These are phyloP conservation scores for Labeo calbasu DNA, from an alignment of 2,797 vertebrate genomes.

Conservation along the genomic window DNA sequence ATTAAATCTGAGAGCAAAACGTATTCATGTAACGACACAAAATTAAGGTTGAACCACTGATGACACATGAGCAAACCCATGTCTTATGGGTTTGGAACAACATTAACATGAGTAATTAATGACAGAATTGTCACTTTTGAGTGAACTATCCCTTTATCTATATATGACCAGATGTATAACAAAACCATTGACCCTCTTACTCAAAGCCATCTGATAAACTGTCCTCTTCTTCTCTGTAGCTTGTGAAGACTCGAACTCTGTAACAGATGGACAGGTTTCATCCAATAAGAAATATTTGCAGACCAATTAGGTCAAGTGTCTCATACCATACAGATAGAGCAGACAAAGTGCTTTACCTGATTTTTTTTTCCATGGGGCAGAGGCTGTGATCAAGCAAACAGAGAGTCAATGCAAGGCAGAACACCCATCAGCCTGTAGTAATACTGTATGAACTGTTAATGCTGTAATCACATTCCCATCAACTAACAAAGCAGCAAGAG, in stretches of 20 bases:
- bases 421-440: conserved; percentile 6
- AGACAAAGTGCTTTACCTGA: conserved; percentile 79
- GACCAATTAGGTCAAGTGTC: conserved; percentile 2
- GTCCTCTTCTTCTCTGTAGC: conserved; percentile 93
- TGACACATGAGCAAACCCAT: too few relatives aligned
- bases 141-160: background rate
- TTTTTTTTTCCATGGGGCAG: conserved; percentile 94
- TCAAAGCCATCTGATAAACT: conserved; percentile 95
- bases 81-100: background rate
- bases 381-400: conserved; percentile 80
- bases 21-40: too few relatives aligned
- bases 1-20: too few relatives aligned
- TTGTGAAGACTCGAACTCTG: conserved; percentile 89
- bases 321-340: conserved; percentile 52
- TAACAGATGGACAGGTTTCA: conserved; percentile 35
- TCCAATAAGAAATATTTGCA: background rate
- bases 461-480: conserved; percentile 60
- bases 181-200: conserved; percentile 75
- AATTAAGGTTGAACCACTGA: too few relatives aligned
- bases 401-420: conserved; percentile 62
- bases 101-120: background rate
- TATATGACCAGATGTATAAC: background rate
- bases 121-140: background rate
- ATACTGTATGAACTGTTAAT: conserved; percentile 61
- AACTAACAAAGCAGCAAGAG: background rate